These are phyloP conservation scores for Phasianus colchicus DNA, from an alignment of 2,113 vertebrate species.

Conservation along the genomic window DNA sequence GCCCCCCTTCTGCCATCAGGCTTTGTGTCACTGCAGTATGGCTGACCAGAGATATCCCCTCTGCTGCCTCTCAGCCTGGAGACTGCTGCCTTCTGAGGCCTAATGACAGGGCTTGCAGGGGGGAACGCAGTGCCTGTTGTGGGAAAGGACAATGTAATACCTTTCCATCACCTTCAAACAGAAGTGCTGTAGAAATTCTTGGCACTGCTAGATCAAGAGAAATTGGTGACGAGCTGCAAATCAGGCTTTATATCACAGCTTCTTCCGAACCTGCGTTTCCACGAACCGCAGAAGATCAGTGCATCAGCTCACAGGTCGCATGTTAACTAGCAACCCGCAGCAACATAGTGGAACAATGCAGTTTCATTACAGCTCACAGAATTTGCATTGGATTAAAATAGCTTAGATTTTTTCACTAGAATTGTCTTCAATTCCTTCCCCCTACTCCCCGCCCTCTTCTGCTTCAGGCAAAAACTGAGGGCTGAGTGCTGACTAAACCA, in stretches of 20 bases:
- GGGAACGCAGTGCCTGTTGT: rapidly evolving
- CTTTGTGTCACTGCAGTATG: background rate
- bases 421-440: slow-evolving; percentile 1
- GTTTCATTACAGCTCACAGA: slow-evolving; percentile 11
- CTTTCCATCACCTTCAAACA: background rate
- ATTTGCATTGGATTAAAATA: slow-evolving; percentile 60
- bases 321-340: slow-evolving; percentile 11
- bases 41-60: background rate
- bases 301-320: background rate
- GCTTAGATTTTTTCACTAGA: slow-evolving; percentile 23
- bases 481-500: slow-evolving; percentile 42
- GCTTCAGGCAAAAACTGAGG: slow-evolving; percentile 9
- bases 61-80: background rate
- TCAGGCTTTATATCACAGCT: background rate
- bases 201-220: background rate
- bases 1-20: background rate
- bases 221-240: background rate
- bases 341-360: background rate
- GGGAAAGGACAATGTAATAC: background rate
- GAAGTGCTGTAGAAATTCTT: background rate
- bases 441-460: background rate
- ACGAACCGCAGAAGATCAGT: slow-evolving; percentile 18
- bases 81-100: background rate
- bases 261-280: slow-evolving; percentile 30
- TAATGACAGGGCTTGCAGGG: rapidly evolving